Percentiles rank a stretch among this genome's conserved stretches.
phyloP scores from a whole-genome alignment of 2,888 invertebrate species.

The Rhingia campestris region DNA sequence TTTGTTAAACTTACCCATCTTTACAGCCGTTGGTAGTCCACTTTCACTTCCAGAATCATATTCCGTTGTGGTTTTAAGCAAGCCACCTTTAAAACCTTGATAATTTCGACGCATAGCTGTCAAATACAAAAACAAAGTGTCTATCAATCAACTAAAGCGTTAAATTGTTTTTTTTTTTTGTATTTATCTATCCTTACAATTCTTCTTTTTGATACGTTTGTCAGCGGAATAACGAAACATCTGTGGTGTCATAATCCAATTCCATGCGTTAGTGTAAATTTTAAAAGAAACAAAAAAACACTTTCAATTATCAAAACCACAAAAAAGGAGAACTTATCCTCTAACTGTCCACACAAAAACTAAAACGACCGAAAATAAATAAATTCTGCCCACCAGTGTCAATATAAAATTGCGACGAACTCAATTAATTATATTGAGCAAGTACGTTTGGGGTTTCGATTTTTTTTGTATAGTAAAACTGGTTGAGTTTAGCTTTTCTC shows the following conservation, averaged over 20 bases:
- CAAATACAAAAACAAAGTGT: constrained; percentile 43
- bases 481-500: constrained; percentile 42
- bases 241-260: constrained; percentile 60
- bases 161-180: not conserved
- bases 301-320: not conserved
- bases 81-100: constrained; percentile 62
- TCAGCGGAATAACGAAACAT: constrained; percentile 63
- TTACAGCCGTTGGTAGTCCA: constrained; percentile 38
- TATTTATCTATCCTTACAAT: constrained; percentile 37
- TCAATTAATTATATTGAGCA: constrained; percentile 51
- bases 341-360: constrained; percentile 42
- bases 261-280: constrained; percentile 18
- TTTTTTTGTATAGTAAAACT: constrained; percentile 34
- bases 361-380: constrained; percentile 30
- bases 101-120: constrained; percentile 65
- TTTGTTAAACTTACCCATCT: constrained; percentile 56
- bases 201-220: constrained; percentile 64
- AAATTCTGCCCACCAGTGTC: constrained; percentile 25
- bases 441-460: constrained; percentile 22
- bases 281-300: not conserved
- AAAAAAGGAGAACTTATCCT: constrained; percentile 45
- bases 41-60: constrained; percentile 68
- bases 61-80: constrained; percentile 58
- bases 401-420: constrained; percentile 3
- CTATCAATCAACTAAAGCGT: constrained; percentile 29